Evolutionary conservation across 2,113 vertebrate genomes (phyloP), one percentile per base, ranked within the genome.

Genomic region (Odocoileus hemionus): DNA sequence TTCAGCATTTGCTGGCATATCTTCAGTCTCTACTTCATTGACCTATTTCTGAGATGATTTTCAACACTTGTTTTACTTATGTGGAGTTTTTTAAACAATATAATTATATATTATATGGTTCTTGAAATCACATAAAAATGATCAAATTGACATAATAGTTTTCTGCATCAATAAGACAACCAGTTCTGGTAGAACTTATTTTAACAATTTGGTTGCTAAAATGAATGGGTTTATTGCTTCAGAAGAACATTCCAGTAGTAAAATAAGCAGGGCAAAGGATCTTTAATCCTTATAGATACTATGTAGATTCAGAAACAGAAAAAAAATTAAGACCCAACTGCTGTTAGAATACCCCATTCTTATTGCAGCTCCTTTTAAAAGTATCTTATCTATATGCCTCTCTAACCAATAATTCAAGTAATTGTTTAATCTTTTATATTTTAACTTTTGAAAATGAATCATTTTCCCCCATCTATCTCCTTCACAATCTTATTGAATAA

Each of bases 191-290:
- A 98, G 23, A 89, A 76, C 17, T 87, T 92, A 89, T 47, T 93
- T 87, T 55, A 88, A 86, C 52, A 97, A 95, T 76, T 76, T 91
- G 7, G 74, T 57, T 93, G 61, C 89, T 64, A 87, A 97, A 89
- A 95, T 82, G 33, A 74, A 86, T 92, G 47, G 13, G 28, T 45
- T 76, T 79, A 88, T 2, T 89, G 47, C 6, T 95, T 21, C 82
- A 91, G 17, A 96, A 97, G 16, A 96, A 96, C 7, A 85, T 61
- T 92, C 17, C 5, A 87, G 16, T 55, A 94, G 21, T 86, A 97
- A 96, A 93, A 91, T 61, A 96, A 95, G 50, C 47, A 95, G 25
- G 82, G 39, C 12, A 61, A 97, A 96, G 7, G 10, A 52, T 93
- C 26, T 84, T 6, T 8, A 79, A 86, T 67, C 96, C 74, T 70